phyloP scores from a whole-genome alignment of 2,888 invertebrate genomes.

The Microchrysa polita region DNA sequence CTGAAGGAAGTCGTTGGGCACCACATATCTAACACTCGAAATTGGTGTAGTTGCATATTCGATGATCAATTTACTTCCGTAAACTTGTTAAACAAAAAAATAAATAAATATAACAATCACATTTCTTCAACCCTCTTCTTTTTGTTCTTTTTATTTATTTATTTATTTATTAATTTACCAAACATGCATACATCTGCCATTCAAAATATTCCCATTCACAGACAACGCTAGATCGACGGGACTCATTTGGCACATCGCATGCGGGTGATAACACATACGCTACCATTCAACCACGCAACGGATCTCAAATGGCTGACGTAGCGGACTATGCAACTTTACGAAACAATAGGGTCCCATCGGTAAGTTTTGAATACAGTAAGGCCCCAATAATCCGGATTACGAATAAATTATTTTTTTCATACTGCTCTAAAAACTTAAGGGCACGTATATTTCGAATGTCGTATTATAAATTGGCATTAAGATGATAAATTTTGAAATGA shows the following conservation, averaged over 20 bases:
- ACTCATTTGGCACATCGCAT: conserved; percentile 61
- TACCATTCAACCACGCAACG: conserved; percentile 63
- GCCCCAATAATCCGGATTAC: too few relatives aligned
- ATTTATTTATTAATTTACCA: background rate
- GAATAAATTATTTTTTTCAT: too few relatives aligned
- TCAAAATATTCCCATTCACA: conserved; percentile 35
- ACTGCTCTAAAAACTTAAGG: too few relatives aligned
- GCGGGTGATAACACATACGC: conserved; percentile 64
- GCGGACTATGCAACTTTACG: conserved; percentile 64
- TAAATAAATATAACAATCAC: too few relatives aligned
- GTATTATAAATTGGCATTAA: too few relatives aligned
- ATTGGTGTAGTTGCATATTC: too few relatives aligned
- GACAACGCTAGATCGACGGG: conserved; percentile 60
- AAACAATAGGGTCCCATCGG: conserved; percentile 63
- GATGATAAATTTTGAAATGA: too few relatives aligned
- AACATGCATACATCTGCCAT: background rate
- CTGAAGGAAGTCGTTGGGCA: too few relatives aligned
- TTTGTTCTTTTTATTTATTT: background rate
- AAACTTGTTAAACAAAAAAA: too few relatives aligned
- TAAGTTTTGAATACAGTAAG: conserved; percentile 48
- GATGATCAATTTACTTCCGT: too few relatives aligned
- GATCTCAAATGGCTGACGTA: conserved; percentile 56
- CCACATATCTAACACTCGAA: too few relatives aligned
- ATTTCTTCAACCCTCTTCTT: background rate
- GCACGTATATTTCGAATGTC: too few relatives aligned